Percentiles rank a stretch among this genome's conserved stretches.
phyloP scores from a whole-genome alignment of 2,113 vertebrate species.

The Rutilus rutilus region DNA sequence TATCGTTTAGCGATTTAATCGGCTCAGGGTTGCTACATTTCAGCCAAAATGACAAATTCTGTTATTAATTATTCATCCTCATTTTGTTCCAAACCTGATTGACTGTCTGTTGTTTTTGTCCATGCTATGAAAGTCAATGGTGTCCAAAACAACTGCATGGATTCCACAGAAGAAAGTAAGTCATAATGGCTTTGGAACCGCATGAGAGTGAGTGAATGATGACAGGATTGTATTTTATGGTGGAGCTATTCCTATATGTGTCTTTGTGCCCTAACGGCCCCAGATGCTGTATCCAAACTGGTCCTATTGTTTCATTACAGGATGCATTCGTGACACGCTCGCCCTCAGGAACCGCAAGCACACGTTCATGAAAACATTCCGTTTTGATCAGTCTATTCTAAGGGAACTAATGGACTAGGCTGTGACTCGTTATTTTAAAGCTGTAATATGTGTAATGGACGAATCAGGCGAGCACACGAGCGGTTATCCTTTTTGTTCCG shows the following conservation, averaged over 20 bases:
- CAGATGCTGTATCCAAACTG: background rate
- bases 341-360: constrained; percentile 10
- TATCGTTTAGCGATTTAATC: background rate
- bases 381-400: constrained; percentile 8
- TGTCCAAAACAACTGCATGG: background rate
- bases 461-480: background rate
- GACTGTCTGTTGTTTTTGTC: background rate
- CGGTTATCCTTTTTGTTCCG: background rate
- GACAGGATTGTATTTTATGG: background rate
- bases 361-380: constrained; percentile 7
- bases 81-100: background rate
- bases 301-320: constrained; percentile 4
- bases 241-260: background rate
- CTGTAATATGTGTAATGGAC: constrained; percentile 26
- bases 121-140: background rate
- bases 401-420: background rate
- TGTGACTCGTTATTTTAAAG: constrained; percentile 8
- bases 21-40: constrained; percentile 2
- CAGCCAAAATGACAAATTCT: background rate
- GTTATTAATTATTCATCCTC: background rate
- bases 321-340: constrained; percentile 10
- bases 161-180: background rate
- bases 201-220: background rate
- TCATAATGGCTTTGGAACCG: background rate
- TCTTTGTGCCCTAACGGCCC: constrained; percentile 14